phyloP scores from a whole-genome alignment of 2,888 invertebrate genomes.

The Anthophora plumipes region DNA sequence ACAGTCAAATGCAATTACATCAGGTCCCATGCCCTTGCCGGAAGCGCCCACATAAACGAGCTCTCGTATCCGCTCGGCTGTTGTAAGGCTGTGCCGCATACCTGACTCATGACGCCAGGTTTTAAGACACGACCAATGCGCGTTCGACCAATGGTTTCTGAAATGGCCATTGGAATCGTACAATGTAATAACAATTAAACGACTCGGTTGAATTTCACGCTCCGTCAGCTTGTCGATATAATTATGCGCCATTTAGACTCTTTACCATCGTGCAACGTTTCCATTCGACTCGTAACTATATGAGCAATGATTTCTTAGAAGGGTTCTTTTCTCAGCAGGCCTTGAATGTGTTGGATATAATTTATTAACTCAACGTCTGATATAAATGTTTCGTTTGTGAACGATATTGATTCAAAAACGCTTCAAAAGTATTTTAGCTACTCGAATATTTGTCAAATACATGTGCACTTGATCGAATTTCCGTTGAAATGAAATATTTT shows the following conservation, averaged over 20 bases:
- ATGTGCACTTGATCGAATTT: too few relatives aligned
- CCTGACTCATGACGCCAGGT: conserved; percentile 57
- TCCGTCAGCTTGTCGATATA: conserved; percentile 36
- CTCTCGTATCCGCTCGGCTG: conserved; percentile 51
- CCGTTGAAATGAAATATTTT: too few relatives aligned
- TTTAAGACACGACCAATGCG: conserved; percentile 34
- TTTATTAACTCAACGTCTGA: conserved; percentile 15
- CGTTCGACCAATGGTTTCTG: conserved; percentile 28
- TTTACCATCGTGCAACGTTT: conserved; percentile 1
- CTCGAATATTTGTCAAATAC: too few relatives aligned
- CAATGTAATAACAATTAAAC: conserved; percentile 59
- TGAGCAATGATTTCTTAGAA: conserved; percentile 18
- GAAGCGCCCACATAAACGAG: conserved; percentile 65
- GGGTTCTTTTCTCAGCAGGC: background rate
- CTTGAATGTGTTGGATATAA: conserved; percentile 14
- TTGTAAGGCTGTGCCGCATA: conserved; percentile 48
- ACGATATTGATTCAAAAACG: too few relatives aligned
- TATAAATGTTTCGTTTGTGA: background rate
- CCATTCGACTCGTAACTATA: background rate
- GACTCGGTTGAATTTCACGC: conserved; percentile 55
- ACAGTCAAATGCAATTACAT: conserved; percentile 66
- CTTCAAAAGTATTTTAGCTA: too few relatives aligned
- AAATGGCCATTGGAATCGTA: conserved; percentile 17
- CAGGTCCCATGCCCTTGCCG: conserved; percentile 59
- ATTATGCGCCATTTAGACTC: conserved; percentile 27